These are phyloP conservation scores for Ia io DNA, from an alignment of 2,113 vertebrate species.

Conservation along the genomic window DNA sequence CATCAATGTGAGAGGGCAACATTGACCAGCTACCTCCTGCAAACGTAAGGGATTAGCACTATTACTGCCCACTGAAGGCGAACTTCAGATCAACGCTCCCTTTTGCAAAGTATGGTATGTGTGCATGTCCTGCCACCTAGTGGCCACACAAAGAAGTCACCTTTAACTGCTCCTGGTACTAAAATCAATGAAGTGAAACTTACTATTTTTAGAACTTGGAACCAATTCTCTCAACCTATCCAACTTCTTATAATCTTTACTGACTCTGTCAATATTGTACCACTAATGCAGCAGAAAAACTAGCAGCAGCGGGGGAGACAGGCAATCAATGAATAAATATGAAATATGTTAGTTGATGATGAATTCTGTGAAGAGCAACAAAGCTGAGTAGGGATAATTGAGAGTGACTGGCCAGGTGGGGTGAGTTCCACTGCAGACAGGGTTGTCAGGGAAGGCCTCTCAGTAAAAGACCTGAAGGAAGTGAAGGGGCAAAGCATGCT, in stretches of 20 bases:
- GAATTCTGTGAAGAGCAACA: background rate
- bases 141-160: background rate
- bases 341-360: background rate
- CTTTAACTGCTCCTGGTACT: background rate
- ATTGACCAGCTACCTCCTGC: background rate
- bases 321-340: too few relatives aligned
- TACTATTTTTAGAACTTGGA: background rate
- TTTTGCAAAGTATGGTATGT: background rate
- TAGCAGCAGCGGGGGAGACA: background rate
- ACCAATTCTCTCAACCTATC: background rate
- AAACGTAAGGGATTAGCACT: background rate
- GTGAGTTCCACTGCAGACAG: background rate
- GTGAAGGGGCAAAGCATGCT: background rate
- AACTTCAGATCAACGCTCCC: accelerated
- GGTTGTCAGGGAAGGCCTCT: background rate
- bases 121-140: conserved; percentile 57
- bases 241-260: background rate
- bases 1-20: background rate
- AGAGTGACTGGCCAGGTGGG: background rate
- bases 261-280: background rate
- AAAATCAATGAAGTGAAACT: background rate
- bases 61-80: background rate
- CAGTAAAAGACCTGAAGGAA: background rate
- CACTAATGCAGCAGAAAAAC: background rate
- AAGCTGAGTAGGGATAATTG: background rate